These are phyloP conservation scores for Ochlodes sylvanus DNA, from an alignment of 2,888 invertebrate genomes.

Conservation along the genomic window DNA sequence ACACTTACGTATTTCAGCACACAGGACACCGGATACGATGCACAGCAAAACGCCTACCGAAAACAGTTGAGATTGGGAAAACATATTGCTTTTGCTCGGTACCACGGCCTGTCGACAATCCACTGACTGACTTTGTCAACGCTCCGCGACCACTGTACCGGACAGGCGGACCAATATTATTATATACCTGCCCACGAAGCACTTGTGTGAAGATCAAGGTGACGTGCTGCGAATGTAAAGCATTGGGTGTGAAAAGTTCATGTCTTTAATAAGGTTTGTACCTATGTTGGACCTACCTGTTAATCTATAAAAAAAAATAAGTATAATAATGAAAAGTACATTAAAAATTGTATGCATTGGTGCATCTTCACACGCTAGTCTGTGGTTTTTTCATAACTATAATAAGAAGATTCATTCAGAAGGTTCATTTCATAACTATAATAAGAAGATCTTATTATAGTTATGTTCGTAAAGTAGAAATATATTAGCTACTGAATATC, in stretches of 20 bases:
- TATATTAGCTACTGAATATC: too few relatives aligned
- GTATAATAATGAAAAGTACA: too few relatives aligned
- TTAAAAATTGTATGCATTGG: too few relatives aligned
- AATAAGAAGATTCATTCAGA: too few relatives aligned
- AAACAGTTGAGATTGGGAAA: conserved; percentile 44
- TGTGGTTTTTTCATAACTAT: too few relatives aligned
- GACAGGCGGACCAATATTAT: conserved; percentile 43
- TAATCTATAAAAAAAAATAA: too few relatives aligned
- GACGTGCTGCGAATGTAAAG: conserved; percentile 40
- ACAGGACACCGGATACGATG: conserved; percentile 51
- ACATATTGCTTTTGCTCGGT: conserved; percentile 48
- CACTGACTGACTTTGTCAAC: conserved; percentile 42
- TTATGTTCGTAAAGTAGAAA: too few relatives aligned
- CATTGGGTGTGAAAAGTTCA: conserved; percentile 24
- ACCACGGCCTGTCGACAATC: conserved; percentile 39
- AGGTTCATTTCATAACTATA: too few relatives aligned
- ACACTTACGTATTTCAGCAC: conserved; percentile 59
- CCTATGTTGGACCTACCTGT: background rate
- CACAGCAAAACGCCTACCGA: conserved; percentile 53
- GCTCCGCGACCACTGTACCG: conserved; percentile 41
- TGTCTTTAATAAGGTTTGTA: conserved; percentile 22
- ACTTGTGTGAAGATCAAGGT: conserved; percentile 48
- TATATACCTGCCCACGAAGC: conserved; percentile 49
- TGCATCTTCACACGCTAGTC: too few relatives aligned
- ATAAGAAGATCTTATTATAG: too few relatives aligned